phyloP scores from a whole-genome alignment of 2,797 vertebrate species.

The Manis pentadactyla region DNA sequence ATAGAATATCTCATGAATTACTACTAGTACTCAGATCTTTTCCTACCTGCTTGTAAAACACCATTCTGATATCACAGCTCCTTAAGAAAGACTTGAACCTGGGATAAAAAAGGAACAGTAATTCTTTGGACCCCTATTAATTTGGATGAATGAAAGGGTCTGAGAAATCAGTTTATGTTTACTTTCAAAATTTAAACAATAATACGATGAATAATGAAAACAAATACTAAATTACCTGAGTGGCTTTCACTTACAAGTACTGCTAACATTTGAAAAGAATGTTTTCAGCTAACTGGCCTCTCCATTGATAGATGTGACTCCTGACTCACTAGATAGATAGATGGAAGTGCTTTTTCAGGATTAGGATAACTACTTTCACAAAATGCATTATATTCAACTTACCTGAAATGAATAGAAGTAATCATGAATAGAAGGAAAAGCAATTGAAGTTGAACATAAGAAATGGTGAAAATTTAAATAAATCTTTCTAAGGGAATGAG shows the following conservation, averaged over 20 bases:
- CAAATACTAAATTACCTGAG: not conserved
- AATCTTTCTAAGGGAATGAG: not conserved
- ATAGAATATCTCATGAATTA: not conserved
- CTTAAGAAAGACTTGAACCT: not conserved
- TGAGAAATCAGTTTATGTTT: not conserved
- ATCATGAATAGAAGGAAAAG: not conserved
- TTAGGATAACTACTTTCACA: not conserved
- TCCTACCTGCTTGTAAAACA: not conserved
- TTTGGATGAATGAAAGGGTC: not conserved
- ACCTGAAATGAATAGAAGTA: not conserved
- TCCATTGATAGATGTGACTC: not conserved
- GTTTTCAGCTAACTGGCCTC: not conserved
- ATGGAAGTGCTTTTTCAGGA: not conserved
- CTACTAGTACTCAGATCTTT: not conserved
- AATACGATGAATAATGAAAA: not conserved
- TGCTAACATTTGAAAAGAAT: not conserved
- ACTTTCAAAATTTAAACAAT: not conserved
- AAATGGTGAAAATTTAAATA: not conserved
- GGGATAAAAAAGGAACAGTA: not conserved
- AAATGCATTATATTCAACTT: not conserved
- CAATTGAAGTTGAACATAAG: not conserved
- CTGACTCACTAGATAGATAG: not conserved
- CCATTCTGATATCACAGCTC: not conserved
- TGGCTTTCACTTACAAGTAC: not conserved
- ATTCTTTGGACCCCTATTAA: not conserved